Evolutionary conservation across 2,888 invertebrate species (phyloP), one percentile per base, ranked within the genome.

Genomic region (Scaptodrosophila latifasciaeformis): DNA sequence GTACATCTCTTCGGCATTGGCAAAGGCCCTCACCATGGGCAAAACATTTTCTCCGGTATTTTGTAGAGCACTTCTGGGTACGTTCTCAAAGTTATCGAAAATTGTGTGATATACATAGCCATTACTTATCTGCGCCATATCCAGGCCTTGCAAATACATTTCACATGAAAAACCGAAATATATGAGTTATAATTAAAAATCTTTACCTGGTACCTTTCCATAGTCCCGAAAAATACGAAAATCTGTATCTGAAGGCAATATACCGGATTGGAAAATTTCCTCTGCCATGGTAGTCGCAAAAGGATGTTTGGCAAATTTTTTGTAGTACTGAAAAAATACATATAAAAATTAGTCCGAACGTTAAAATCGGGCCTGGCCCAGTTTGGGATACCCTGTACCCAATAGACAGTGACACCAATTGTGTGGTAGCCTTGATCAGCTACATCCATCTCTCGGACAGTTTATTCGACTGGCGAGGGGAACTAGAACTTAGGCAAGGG

Each of bases 91-190:
- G 40, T 82, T 85, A 82, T 95, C 95, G 85, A 91, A 91, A 39
- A 89, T 88, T 0, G 94, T 94, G 84, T 94, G 93, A 84, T 94
- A 94, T 18, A 93, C 90, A 82, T 90, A 91, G 0, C 93, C 93
- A 87, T 93, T 92, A 49, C 90, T 89, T 2, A 89, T 87, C 82
- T 92, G 92, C 0, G 94, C 94, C 71, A 94, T 89, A 84, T 94
- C 94, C 40, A 94, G 82, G 10, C 93, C 93, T 91, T 78, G 2
- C 45, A n/a, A n/a, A n/a, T n/a, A n/a, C n/a, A n/a, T n/a, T n/a
- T n/a, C n/a, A n/a, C n/a, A n/a, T n/a, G n/a, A n/a, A n/a, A n/a
- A n/a, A n/a, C n/a, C n/a, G n/a, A n/a, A n/a, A n/a, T n/a, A n/a
- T n/a, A n/a, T n/a, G n/a, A n/a, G n/a, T 2, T 37, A 6, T 37